These are phyloP conservation scores for Dromaius novaehollandiae DNA, from an alignment of 2,113 vertebrate genomes.

Conservation along the genomic window DNA sequence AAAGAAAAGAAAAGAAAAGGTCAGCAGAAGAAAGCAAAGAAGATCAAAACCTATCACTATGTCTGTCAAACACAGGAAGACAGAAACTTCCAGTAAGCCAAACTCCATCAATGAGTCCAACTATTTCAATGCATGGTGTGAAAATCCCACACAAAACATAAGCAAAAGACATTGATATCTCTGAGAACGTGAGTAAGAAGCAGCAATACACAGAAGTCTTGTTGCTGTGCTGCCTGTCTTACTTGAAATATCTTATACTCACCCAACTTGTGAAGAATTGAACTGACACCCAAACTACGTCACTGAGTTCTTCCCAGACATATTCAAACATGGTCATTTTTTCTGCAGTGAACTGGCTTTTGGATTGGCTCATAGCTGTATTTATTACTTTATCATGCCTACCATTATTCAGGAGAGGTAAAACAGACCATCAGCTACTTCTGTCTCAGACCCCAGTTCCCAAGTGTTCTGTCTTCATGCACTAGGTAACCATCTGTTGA, in stretches of 20 bases:
- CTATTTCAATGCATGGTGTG: background rate
- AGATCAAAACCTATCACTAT: background rate
- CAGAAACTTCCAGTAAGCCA: background rate
- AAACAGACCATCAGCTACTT: background rate
- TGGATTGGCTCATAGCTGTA: background rate
- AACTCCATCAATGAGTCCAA: background rate
- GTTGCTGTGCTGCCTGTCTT: background rate
- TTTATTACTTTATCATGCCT: background rate
- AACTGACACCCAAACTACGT: background rate
- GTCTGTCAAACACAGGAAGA: background rate
- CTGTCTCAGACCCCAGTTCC: background rate
- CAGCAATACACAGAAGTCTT: background rate
- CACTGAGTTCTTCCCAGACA: background rate
- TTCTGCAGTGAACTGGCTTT: background rate
- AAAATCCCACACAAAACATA: background rate
- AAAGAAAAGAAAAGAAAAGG: background rate
- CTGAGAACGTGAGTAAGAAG: background rate
- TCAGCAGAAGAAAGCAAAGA: constrained; percentile 34
- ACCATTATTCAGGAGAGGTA: background rate
- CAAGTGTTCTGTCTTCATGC: background rate
- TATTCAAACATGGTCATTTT: background rate
- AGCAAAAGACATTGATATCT: background rate
- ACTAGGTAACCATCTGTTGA: background rate
- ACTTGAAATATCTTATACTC: background rate
- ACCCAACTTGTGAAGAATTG: background rate